Conservation (phyloP, 2,113 vertebrate genomes). For the Anoura caudifer region DNA sequence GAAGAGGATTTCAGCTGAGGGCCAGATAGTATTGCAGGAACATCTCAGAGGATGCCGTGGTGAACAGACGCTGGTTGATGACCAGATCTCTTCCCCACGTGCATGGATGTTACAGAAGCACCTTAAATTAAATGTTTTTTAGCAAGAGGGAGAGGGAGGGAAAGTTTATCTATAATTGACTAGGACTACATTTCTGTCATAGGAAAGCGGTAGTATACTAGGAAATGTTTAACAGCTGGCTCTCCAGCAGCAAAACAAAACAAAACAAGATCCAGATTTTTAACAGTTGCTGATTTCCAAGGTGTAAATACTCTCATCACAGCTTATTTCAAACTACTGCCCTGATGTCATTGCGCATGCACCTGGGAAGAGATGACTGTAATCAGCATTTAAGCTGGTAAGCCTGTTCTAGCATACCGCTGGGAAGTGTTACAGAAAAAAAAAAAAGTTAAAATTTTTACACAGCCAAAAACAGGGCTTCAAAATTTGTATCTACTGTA, state of each 20-base stretch:
- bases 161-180: not conserved
- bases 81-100: not conserved
- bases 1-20: not conserved
- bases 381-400: not conserved
- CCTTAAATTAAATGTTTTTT: not conserved
- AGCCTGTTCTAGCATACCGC: not conserved
- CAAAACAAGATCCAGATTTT: not conserved
- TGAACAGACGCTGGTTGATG: not conserved
- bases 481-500: not conserved
- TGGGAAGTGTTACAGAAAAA: not conserved
- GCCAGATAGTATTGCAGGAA: not conserved
- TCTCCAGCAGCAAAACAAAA: not conserved
- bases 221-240: not conserved
- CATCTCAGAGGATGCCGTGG: not conserved
- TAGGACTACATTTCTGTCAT: not conserved
- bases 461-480: not conserved
- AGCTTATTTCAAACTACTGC: not conserved
- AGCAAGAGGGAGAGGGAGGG: not conserved
- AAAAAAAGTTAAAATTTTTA: not conserved
- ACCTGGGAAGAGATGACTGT: not conserved
- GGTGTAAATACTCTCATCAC: not conserved
- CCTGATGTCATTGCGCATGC: not conserved
- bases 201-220: not conserved
- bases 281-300: not conserved
- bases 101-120: not conserved